Evolutionary conservation across 2,797 vertebrate genomes (phyloP), one percentile per base, ranked within the genome.

Genomic region (Leptodactylus fallax): DNA sequence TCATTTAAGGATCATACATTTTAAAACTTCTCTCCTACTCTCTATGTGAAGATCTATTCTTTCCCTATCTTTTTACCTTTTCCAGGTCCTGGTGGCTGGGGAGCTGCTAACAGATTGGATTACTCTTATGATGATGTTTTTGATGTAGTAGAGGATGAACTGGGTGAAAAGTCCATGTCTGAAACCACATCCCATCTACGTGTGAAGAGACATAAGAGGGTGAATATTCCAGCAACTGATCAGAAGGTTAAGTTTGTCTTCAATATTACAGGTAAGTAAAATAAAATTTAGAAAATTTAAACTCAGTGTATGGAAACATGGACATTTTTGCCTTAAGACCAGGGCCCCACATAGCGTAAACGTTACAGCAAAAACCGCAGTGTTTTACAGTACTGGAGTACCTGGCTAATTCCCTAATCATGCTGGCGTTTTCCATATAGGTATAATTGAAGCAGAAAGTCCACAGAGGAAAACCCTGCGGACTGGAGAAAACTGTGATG

Each of bases 231-330:
- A 14, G 95, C 95, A 83, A 94, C 96, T 16, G 97, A 99, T 91
- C 97, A 99, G 89, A 99, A 99, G 96, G 98, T 99, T 90, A 97
- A 98, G 93, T 96, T 99, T 90, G 95, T 96, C 93, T 99, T 99
- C 94, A 99, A 99, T 91, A 98, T 99, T 93, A 98, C 97, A 93
- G 98, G 98, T 99, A 95, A 92, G 92, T 86, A 45, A 45, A 76
- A 49, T 11, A 79, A 89, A 16, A 49, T 67, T 6, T 67, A 49
- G 23, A 3, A 56, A 56, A 60, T 36, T 4, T 36, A 36, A 36
- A 36, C 36, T 36, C 36, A 36, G 4, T 36, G 36, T 4, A 36
- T 36, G 36, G 36, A 36, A 36, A 36, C 36, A 4, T 36, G 36
- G 36, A 36, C 36, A 36, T 36, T 36, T 36, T 36, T 36, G 4